Base-by-base conservation (phyloP, 2,113 vertebrate species). In the Perccottus glenii region DNA sequence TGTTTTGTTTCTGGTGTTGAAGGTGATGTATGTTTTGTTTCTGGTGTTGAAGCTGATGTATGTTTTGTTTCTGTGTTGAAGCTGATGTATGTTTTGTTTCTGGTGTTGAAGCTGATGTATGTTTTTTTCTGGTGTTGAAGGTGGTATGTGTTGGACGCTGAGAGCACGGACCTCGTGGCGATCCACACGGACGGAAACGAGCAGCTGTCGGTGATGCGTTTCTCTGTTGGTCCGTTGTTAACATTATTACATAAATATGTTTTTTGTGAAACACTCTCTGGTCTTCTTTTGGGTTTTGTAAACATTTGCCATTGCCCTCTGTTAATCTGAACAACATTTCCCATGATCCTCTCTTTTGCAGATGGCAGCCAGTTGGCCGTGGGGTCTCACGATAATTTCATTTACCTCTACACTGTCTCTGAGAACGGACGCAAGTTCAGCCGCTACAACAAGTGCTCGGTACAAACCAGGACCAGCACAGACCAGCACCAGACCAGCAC, bases 121-220 rank as follows among this genome's bases (percentile, higher is more conserved):
- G 19, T 27, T 27, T 27, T 27, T 16, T 60, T 42, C 51, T 5
- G 42, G 1, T 45, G 58, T 51, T 66, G 67, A 81, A 99, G 98
- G 93, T 98, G 98, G 98, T 99, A 96, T 80, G 94, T 96, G 85
- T 90, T 99, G 86, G 98, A 99, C 19, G 96, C 98, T 5, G 96
- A 98, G 90, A 95, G 93, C 3, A 93, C 95, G 19, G 98, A 98
- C 90, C 92, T 99, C 80, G 95, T 98, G 61, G 96, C 94, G 45
- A 98, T 99, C 76, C 98, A 99, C 88, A 98, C 98, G 0, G 98
- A 98, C 5, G 98, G 98, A 45, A 98, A 98, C 0, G 98, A 99
- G 2, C 97, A 98, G 92, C 94, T 99, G 64, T 98, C 97, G 0
- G 94, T 99, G 83, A 95, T 99, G 96, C 95, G 98, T 81, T 99